These are phyloP conservation scores for Dermochelys coriacea DNA, from an alignment of 2,797 vertebrate species.

Conservation along the genomic window DNA sequence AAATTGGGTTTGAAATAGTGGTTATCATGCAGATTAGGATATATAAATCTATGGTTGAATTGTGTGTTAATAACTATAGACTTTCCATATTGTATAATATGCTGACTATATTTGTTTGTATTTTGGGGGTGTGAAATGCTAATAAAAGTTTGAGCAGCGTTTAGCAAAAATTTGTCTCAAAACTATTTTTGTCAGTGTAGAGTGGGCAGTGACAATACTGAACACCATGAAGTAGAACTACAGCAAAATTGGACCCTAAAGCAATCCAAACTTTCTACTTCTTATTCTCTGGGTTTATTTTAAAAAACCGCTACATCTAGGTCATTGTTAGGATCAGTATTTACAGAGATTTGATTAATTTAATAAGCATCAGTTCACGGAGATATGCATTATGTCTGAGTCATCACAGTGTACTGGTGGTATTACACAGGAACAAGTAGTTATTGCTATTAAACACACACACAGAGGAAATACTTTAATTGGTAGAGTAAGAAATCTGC, in stretches of 20 bases:
- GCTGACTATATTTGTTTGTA: not conserved
- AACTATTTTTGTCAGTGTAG: not conserved
- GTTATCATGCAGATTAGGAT: not conserved
- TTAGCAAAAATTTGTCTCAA: not conserved
- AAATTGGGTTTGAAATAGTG: not conserved
- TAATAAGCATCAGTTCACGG: not conserved
- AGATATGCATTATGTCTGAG: not conserved
- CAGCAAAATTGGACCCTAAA: not conserved
- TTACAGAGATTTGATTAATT: not conserved
- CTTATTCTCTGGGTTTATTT: not conserved
- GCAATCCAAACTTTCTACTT: not conserved
- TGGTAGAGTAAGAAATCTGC: not conserved
- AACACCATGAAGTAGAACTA: not conserved
- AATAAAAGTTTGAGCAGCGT: not conserved
- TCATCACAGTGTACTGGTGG: not conserved
- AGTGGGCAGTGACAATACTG: not conserved
- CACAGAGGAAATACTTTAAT: not conserved
- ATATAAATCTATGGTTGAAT: not conserved
- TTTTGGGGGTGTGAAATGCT: not conserved
- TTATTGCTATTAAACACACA: not conserved
- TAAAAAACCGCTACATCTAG: not conserved
- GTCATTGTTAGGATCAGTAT: not conserved
- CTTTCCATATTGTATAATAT: not conserved
- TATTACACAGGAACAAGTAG: not conserved
- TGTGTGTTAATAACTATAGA: not conserved